phyloP scores from a whole-genome alignment of 2,888 invertebrate genomes.

The Papilio protenor region DNA sequence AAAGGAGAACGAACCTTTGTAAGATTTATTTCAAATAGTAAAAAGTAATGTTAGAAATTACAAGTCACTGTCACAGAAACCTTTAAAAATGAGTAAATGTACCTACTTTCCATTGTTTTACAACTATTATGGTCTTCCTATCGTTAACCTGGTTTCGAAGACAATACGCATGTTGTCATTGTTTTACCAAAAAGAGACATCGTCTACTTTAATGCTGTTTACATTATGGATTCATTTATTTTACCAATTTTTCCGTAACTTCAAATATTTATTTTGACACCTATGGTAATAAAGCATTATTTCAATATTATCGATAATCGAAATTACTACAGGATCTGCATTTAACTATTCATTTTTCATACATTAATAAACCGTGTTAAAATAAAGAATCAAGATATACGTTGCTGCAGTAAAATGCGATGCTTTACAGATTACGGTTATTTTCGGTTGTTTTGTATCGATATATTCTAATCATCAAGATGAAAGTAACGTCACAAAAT shows the following conservation, averaged over 20 bases:
- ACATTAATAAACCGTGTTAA: background rate
- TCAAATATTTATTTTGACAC: background rate
- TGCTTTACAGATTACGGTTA: background rate
- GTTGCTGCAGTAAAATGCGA: background rate
- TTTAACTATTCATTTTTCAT: too few relatives aligned
- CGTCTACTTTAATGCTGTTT: conserved; percentile 15
- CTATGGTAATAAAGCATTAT: background rate
- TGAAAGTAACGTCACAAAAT: background rate
- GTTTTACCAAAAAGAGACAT: conserved; percentile 38
- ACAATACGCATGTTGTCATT: conserved; percentile 39
- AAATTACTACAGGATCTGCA: background rate
- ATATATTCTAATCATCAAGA: too few relatives aligned
- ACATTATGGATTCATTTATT: conserved; percentile 1
- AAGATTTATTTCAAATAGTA: conserved; percentile 1
- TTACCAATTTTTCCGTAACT: background rate
- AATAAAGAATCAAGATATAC: background rate
- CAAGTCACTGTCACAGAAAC: conserved; percentile 13
- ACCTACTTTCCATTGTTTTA: conserved; percentile 38
- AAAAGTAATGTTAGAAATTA: conserved; percentile 19
- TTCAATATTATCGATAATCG: too few relatives aligned
- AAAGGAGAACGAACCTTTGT: background rate
- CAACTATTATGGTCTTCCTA: conserved; percentile 37
- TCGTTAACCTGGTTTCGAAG: conserved; percentile 40
- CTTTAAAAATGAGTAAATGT: conserved; percentile 6
- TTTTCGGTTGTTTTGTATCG: too few relatives aligned